phyloP scores from a whole-genome alignment of 2,888 invertebrate species.

The Lamellibrachia satsuma region DNA sequence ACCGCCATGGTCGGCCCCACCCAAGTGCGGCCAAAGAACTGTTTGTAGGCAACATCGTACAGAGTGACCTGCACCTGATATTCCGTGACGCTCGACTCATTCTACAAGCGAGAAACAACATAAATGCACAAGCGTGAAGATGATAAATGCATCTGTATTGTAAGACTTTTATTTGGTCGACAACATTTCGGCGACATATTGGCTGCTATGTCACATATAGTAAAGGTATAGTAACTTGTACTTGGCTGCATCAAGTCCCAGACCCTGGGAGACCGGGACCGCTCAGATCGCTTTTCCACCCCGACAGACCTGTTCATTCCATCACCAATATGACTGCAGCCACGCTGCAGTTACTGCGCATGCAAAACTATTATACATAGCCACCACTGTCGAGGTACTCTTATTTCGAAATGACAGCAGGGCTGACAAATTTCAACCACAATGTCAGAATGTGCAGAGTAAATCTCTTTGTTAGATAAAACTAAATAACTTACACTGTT shows the following conservation, averaged over 20 bases:
- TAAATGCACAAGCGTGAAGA: neutral
- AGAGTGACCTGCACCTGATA: constrained; percentile 58
- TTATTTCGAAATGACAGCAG: neutral
- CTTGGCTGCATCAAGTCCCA: too few relatives aligned
- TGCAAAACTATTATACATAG: too few relatives aligned
- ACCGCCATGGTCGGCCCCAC: constrained; percentile 49
- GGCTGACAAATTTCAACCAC: neutral
- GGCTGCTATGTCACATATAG: too few relatives aligned
- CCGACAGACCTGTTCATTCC: too few relatives aligned
- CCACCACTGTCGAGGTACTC: too few relatives aligned
- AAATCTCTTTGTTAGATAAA: neutral
- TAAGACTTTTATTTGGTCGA: too few relatives aligned
- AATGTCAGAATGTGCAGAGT: neutral
- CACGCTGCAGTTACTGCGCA: too few relatives aligned
- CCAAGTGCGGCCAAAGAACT: constrained; percentile 65
- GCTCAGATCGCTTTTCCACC: too few relatives aligned
- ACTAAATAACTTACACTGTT: neutral
- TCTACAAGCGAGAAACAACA: neutral
- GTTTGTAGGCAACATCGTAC: constrained; percentile 59
- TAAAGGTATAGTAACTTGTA: too few relatives aligned
- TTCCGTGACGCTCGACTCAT: constrained; percentile 36
- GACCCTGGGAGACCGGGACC: too few relatives aligned
- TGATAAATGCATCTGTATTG: neutral
- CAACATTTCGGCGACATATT: too few relatives aligned
- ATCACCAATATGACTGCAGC: too few relatives aligned